Base-by-base conservation (phyloP, 2,888 invertebrate species). In the Melanchra persicariae region DNA sequence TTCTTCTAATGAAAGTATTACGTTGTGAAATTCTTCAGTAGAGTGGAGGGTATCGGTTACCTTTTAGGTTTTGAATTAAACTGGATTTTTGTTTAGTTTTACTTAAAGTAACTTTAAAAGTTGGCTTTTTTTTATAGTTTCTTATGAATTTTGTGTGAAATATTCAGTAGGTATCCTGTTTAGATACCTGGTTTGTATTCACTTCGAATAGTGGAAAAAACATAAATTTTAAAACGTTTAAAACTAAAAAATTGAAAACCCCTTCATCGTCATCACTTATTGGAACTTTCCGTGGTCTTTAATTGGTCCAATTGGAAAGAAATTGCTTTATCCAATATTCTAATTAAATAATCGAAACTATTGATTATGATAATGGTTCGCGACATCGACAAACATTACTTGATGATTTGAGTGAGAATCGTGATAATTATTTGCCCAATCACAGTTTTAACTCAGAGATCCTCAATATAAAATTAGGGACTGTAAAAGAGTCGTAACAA, bases 1-100 rank as follows among this genome's bases (percentile, higher is more conserved):
- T 91, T 87, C 87, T 87, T 92, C 91, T 91, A 87, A 91, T 85
- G 88, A 93, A 93, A 93, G 94, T 94, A 94, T 95, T 91, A 93
- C 92, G 91, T 92, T 86, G 92, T 93, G 91, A 93, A 94, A 93
- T 93, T 93, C 92, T 93, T 92, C 84, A 87, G 87, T 82, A 88
- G 74, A 85, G 74, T 87, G 87, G 83, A 82, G 81, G 79, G 88
- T 92, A 91, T 94, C 91, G 74, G 84, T 93, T 93, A 92, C 94
- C 37, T 78, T 81, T 77, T 74, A 76, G 82, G 76, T 74, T 82
- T 69, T 82, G 75, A 70, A 67, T 79, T 70, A 70, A 77, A 83
- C 79, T 83, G 85, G 71, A 70, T 79, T 79, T 79, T 80, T 66
- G 40, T 59, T 69, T 51, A 61, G 54, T 51, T 74, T 8, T 59